These are phyloP conservation scores for Mylabris phalerata DNA, from an alignment of 1,140 invertebrate genomes.

Conservation along the genomic window DNA sequence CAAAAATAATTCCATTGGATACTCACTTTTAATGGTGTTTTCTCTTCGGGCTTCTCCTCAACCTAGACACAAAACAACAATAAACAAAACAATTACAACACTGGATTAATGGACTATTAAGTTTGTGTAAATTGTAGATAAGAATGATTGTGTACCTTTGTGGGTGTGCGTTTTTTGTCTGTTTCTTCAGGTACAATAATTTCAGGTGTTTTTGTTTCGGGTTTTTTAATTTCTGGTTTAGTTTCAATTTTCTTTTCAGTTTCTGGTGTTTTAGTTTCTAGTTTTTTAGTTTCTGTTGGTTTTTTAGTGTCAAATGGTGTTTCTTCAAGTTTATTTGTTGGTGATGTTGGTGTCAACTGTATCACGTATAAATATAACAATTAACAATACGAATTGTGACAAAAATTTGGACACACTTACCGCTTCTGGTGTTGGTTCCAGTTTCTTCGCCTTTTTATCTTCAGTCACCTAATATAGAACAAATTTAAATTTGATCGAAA, in stretches of 20 bases:
- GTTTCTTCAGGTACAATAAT: conserved; percentile 26
- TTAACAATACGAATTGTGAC: conserved; percentile 6
- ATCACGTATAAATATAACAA: conserved; percentile 24
- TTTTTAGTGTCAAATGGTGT: conserved; percentile 16
- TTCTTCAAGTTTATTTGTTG: conserved; percentile 45
- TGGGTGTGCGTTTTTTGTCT: conserved; percentile 7
- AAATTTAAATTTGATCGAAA: neutral
- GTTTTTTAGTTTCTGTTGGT: conserved; percentile 22
- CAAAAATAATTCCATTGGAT: conserved; percentile 1
- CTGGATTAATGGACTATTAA: no score
- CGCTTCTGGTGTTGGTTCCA: conserved; percentile 35
- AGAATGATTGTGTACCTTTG: conserved; percentile 21
- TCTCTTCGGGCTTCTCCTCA: conserved; percentile 30
- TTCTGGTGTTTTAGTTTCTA: conserved; percentile 22
- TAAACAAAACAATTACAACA: conserved; percentile 14
- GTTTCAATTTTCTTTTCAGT: conserved; percentile 11
- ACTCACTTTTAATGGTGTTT: conserved; percentile 35
- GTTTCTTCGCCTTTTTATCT: conserved; percentile 28
- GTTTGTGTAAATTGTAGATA: neutral
- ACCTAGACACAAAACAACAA: conserved; percentile 22
- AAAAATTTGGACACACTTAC: conserved; percentile 27
- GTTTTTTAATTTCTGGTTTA: conserved; percentile 15
- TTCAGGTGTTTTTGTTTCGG: conserved; percentile 24
- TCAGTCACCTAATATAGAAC: conserved; percentile 6
- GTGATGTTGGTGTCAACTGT: conserved; percentile 44